These are phyloP conservation scores for Aphelocoma coerulescens DNA, from an alignment of 2,113 vertebrate species.

Conservation along the genomic window DNA sequence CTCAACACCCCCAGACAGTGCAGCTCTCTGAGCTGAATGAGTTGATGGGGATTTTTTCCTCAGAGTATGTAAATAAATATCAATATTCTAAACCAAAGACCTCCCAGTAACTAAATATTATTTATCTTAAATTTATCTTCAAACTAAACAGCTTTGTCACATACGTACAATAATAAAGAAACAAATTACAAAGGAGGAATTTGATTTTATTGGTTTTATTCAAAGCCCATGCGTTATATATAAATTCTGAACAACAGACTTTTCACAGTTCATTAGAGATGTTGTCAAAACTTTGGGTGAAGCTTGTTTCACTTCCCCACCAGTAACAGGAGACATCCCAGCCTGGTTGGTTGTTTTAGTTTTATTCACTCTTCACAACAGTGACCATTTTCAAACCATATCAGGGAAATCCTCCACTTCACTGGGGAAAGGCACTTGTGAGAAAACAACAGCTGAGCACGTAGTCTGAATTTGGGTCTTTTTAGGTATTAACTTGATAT, in stretches of 20 bases:
- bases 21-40: not conserved
- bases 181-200: slow-evolving; percentile 25
- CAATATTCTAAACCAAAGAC: slow-evolving; percentile 36
- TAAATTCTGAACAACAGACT: not conserved
- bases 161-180: slow-evolving; percentile 9
- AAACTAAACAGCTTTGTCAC: slow-evolving; percentile 49
- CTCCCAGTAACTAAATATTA: slow-evolving; percentile 44
- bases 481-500: not conserved
- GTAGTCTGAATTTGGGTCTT: not conserved
- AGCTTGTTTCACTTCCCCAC: not conserved
- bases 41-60: not conserved
- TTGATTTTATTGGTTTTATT: slow-evolving; percentile 25
- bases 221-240: not conserved
- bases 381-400: not conserved
- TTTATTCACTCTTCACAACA: not conserved
- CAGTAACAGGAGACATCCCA: not conserved
- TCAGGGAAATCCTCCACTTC: not conserved
- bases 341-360: not conserved
- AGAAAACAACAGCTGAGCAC: not conserved
- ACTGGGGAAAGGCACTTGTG: not conserved
- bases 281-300: not conserved
- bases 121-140: slow-evolving; percentile 30
- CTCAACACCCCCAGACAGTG: not conserved
- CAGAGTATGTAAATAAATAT: slow-evolving; percentile 26
- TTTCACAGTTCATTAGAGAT: slow-evolving; percentile 11